phyloP scores from a whole-genome alignment of 2,113 vertebrate species.

The Mola mola region DNA sequence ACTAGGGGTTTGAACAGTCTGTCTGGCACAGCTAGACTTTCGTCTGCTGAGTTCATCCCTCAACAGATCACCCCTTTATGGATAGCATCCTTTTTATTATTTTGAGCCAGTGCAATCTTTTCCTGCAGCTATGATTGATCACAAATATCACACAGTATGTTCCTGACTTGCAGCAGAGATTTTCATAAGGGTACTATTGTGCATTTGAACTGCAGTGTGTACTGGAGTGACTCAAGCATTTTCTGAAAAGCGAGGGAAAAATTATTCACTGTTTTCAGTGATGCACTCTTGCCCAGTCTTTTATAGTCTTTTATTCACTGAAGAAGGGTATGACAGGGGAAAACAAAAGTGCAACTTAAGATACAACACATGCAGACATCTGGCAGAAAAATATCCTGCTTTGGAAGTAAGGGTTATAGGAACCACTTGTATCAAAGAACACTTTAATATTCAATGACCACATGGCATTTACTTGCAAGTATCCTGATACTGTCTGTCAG shows the following conservation, averaged over 20 bases:
- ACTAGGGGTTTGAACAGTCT: constrained; percentile 54
- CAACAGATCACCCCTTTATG: constrained; percentile 62
- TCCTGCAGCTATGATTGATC: constrained; percentile 66
- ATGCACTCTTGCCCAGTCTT: constrained; percentile 48
- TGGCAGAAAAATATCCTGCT: constrained; percentile 11
- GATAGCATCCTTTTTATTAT: constrained; percentile 72
- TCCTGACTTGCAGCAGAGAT: constrained; percentile 56
- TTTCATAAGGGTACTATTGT: constrained; percentile 50
- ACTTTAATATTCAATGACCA: neutral
- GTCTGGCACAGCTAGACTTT: constrained; percentile 51
- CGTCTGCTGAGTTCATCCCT: constrained; percentile 64
- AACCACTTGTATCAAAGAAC: constrained; percentile 7
- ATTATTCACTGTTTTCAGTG: constrained; percentile 46
- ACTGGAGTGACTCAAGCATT: constrained; percentile 39
- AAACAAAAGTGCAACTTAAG: constrained; percentile 23
- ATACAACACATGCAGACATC: constrained; percentile 13
- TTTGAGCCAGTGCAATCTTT: constrained; percentile 66
- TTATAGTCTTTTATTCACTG: constrained; percentile 62
- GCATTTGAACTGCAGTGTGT: constrained; percentile 49
- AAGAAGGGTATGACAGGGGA: constrained; percentile 55
- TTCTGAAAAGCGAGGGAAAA: constrained; percentile 41
- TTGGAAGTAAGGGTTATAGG: constrained; percentile 13
- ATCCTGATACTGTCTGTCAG: neutral
- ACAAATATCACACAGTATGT: constrained; percentile 67
- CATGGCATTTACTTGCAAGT: constrained; percentile 8